Conservation (phyloP, 2,888 invertebrate species). For the Ephialtes manifestator region DNA sequence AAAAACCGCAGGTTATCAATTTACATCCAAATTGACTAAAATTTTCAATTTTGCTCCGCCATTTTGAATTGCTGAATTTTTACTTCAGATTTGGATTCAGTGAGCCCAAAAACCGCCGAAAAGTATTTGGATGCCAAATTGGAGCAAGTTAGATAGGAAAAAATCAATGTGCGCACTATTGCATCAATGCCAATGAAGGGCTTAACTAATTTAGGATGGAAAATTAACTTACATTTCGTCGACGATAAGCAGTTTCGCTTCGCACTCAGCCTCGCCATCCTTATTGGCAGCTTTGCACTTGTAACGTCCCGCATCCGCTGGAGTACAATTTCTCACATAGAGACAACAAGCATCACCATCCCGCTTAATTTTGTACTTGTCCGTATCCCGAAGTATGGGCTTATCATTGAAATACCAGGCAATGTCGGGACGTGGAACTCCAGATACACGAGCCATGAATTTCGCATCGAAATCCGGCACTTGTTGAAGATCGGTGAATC, state of each 20-base stretch:
- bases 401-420: conserved; percentile 95
- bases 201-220: neutral
- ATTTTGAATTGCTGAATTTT: too few relatives aligned
- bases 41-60: too few relatives aligned
- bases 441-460: conserved; percentile 93
- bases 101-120: too few relatives aligned
- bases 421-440: conserved; percentile 94
- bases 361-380: conserved; percentile 91
- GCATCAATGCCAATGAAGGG: too few relatives aligned
- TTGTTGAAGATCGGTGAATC: conserved; percentile 90
- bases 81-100: too few relatives aligned
- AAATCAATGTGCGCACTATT: too few relatives aligned
- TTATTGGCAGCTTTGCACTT: conserved; percentile 93
- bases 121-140: too few relatives aligned
- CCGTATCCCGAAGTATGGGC: conserved; percentile 89
- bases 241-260: conserved; percentile 92
- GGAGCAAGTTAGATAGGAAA: too few relatives aligned
- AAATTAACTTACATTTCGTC: conserved; percentile 91
- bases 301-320: conserved; percentile 91
- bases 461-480: conserved; percentile 93
- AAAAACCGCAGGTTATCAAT: too few relatives aligned
- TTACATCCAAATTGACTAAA: too few relatives aligned
- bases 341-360: conserved; percentile 94
- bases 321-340: conserved; percentile 90
- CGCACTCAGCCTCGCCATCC: conserved; percentile 92